phyloP scores from a whole-genome alignment of 2,888 invertebrate species.

The Callinectes sapidus region DNA sequence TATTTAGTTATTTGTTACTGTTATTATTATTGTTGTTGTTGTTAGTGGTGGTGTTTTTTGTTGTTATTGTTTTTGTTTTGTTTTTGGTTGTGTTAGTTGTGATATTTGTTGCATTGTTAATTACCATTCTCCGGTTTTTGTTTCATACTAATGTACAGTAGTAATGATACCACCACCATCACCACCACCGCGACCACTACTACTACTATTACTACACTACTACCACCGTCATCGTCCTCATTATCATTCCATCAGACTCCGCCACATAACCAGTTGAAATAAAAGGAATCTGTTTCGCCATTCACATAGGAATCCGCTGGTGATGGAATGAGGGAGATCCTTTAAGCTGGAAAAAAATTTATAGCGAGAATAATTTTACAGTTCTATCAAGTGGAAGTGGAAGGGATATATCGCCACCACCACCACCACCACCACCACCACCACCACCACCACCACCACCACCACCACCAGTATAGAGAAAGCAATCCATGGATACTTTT shows the following conservation, averaged over 20 bases:
- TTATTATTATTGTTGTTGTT: not conserved
- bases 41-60: not conserved
- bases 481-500: not conserved
- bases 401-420: not conserved
- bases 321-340: not conserved
- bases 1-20: not conserved
- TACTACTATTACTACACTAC: not conserved
- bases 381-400: not conserved
- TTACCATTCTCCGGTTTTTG: not conserved
- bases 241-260: not conserved
- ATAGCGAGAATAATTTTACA: constrained; percentile 3
- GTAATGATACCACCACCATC: not conserved
- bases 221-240: not conserved
- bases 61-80: not conserved
- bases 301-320: not conserved
- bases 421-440: not conserved
- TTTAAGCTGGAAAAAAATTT: not conserved
- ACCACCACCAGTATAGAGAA: not conserved
- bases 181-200: not conserved
- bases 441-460: not conserved
- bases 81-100: not conserved
- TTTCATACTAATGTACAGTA: not conserved
- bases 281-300: constrained; percentile 13
- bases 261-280: not conserved
- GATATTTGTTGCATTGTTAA: not conserved